A percentile compares a stretch with the other conserved stretches of the same genome.
Evolutionary conservation across 2,797 vertebrate genomes (phyloP).

Genomic region (Scomberomorus guttatus): DNA sequence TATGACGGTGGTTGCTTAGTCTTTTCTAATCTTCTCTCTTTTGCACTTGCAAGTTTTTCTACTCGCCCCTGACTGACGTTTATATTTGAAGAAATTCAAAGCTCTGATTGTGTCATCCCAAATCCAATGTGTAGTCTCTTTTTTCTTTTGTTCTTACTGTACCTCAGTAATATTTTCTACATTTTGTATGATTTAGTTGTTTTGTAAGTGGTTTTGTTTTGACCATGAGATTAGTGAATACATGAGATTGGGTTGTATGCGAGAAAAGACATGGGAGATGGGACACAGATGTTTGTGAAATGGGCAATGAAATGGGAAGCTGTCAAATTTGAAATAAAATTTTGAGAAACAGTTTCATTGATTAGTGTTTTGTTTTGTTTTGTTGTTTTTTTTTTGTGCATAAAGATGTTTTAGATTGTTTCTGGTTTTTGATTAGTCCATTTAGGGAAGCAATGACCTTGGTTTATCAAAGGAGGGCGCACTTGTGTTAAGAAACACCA

Average conservation of each 20-base stretch:
- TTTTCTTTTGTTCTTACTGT: conserved; percentile 52
- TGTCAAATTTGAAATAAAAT: conserved; percentile 81
- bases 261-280: conserved; percentile 62
- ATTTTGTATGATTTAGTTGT: conserved; percentile 69
- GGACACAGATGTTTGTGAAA: conserved; percentile 49
- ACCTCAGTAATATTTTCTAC: conserved; percentile 68
- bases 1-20: conserved; percentile 17
- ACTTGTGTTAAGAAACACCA: conserved; percentile 28
- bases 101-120: conserved; percentile 65
- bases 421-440: neutral
- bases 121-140: conserved; percentile 9
- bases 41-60: conserved; percentile 67
- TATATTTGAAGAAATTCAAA: conserved; percentile 61
- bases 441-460: conserved; percentile 12
- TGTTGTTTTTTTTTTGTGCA: no score
- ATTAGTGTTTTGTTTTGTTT: conserved; percentile 6
- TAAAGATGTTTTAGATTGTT: neutral
- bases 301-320: conserved; percentile 62
- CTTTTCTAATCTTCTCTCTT: conserved; percentile 46
- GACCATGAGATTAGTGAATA: conserved; percentile 74
- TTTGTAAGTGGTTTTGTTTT: conserved; percentile 65
- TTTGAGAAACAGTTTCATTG: conserved; percentile 48
- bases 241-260: conserved; percentile 72
- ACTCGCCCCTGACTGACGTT: conserved; percentile 47
- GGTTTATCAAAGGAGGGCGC: conserved; percentile 62